These are phyloP conservation scores for Enteromius treurensis DNA, from an alignment of 2,797 vertebrate species.

Conservation along the genomic window DNA sequence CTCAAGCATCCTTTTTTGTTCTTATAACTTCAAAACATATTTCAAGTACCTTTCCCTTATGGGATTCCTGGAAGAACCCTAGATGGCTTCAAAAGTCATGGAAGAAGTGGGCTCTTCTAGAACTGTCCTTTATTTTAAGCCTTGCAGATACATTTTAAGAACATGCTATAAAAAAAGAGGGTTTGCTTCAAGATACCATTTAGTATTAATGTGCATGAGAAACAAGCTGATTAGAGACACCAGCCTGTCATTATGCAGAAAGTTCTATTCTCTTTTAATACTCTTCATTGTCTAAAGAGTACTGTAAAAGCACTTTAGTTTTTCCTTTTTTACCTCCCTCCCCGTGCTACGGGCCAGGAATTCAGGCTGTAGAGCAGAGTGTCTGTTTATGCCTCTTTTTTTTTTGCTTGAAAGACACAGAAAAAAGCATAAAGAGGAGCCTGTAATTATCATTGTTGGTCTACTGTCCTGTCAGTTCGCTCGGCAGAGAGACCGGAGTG, in stretches of 20 bases:
- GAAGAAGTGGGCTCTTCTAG: neutral
- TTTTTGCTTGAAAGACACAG: conserved; percentile 65
- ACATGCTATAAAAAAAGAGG: neutral
- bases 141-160: neutral
- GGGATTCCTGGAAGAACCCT: neutral
- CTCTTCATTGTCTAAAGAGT: conserved; percentile 66
- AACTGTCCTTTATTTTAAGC: neutral
- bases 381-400: conserved; percentile 71
- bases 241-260: conserved; percentile 49
- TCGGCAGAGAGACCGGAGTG: conserved; percentile 78
- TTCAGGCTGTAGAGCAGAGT: conserved; percentile 73
- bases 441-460: conserved; percentile 82
- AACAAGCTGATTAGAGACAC: neutral
- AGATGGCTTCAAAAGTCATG: neutral
- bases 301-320: conserved; percentile 58
- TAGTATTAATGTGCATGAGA: neutral
- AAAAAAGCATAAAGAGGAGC: conserved; percentile 75
- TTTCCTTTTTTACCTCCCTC: conserved; percentile 47
- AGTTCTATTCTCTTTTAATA: conserved; percentile 58
- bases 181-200: neutral
- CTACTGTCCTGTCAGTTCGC: conserved; percentile 80
- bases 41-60: neutral
- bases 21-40: neutral
- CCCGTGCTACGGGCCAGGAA: conserved; percentile 71
- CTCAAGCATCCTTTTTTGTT: neutral